Base-by-base conservation (phyloP, 2,888 invertebrate species). In the Lepidochitona cinerea region DNA sequence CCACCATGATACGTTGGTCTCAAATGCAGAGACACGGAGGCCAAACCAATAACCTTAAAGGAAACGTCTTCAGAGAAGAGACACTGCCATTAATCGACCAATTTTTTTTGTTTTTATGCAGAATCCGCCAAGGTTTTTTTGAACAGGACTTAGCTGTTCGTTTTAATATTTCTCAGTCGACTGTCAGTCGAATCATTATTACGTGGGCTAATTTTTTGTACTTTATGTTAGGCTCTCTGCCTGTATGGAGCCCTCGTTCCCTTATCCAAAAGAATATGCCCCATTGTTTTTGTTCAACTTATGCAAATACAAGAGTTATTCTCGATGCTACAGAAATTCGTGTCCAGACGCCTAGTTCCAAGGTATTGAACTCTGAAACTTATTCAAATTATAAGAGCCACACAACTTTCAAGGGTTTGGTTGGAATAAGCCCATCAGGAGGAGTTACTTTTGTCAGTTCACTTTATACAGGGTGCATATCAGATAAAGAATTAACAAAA, bases 391-490 rank as follows among this genome's bases (percentile, higher is more conserved):
- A 74, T 36, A 76, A 74, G n/a, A 71, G 68, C 49, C 33, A 37
- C 9, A 73, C 68, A 14, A 71, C 76, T 3, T 33, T 52, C 23
- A 75, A 77, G 37, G 67, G 77, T 14, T 53, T 77, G 0, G 37
- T 75, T 37, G 75, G 77, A 12, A 77, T 75, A 1, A 66, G 53
- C 14, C 77, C 72, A 23, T 29, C 32, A 70, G 75, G 77, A n/a
- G n/a, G n/a, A 9, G 52, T 75, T 14, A 49, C 35, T 9, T 75
- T 75, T 65, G 77, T 75, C 18, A 72, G 70, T 33, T 37, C 53
- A 5, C 41, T 76, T 12, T 73, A 68, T 52, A 69, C 77, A 23
- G 71, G 73, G 4, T 26, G 29, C 7, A 75, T 73, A 9, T 75
- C 73, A 36, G 77, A 77, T 49, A 75, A 73, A 68, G 77, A 77